Conservation (phyloP, 1,140 invertebrate genomes). For the Tetragnatha versicolor region DNA sequence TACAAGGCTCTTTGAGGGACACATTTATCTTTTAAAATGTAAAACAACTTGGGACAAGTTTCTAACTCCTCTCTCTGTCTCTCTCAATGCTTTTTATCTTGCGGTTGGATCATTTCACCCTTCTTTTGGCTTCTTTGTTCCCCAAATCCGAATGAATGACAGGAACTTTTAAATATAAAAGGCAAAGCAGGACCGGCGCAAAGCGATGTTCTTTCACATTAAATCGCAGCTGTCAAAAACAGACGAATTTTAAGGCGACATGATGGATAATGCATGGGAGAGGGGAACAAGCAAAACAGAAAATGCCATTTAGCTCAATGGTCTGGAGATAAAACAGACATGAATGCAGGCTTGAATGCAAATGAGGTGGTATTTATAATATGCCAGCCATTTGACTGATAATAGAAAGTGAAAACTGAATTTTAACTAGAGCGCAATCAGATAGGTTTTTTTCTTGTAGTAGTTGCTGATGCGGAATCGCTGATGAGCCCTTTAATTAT, state of each 20-base stretch:
- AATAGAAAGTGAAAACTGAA: constrained; percentile 9
- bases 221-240: constrained; percentile 10
- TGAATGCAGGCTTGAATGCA: not conserved
- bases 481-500: too few species aligned
- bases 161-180: too few species aligned
- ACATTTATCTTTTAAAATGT: too few species aligned
- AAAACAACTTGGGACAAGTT: too few species aligned
- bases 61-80: too few species aligned
- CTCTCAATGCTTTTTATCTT: too few species aligned
- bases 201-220: not conserved
- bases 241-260: not conserved
- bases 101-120: too few species aligned
- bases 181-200: too few species aligned
- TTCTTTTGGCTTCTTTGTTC: too few species aligned
- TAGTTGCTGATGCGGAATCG: not conserved
- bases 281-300: not conserved
- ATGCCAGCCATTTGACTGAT: not conserved
- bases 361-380: constrained; percentile 12
- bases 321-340: not conserved
- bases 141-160: too few species aligned
- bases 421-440: too few species aligned
- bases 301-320: not conserved
- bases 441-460: not conserved
- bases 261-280: constrained; percentile 23
- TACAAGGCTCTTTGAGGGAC: too few species aligned